These are phyloP conservation scores for Callimorpha dominula DNA, from an alignment of 2,888 invertebrate genomes.

Conservation along the genomic window DNA sequence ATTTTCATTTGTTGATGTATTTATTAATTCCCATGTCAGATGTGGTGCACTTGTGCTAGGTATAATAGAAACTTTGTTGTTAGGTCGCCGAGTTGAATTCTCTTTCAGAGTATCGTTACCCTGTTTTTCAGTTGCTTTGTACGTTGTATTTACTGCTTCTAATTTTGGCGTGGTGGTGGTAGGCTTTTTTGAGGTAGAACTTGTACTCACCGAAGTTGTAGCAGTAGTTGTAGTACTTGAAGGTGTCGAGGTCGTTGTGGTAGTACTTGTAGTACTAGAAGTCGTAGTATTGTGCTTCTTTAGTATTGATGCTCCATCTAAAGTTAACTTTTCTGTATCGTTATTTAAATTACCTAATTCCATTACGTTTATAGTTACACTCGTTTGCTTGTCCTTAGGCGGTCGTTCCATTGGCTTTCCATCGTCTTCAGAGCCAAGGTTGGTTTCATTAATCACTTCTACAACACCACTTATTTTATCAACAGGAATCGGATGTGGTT, in stretches of 20 bases:
- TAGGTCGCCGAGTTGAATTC: slow-evolving; percentile 76
- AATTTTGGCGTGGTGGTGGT: slow-evolving; percentile 40
- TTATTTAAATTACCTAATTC: slow-evolving; percentile 72
- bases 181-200: slow-evolving; percentile 36
- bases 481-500: slow-evolving; percentile 90
- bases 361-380: slow-evolving; percentile 76
- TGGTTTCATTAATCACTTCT: slow-evolving; percentile 63
- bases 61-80: slow-evolving; percentile 82
- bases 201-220: slow-evolving; percentile 46
- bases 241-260: slow-evolving; percentile 25
- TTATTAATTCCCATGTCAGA: slow-evolving; percentile 87
- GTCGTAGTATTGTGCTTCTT: slow-evolving; percentile 69
- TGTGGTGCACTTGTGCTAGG: slow-evolving; percentile 76
- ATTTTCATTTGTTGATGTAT: slow-evolving; percentile 81
- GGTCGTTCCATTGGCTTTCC: slow-evolving; percentile 79
- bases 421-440: slow-evolving; percentile 67
- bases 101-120: slow-evolving; percentile 62
- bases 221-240: slow-evolving; percentile 49
- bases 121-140: slow-evolving; percentile 40
- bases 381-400: slow-evolving; percentile 82
- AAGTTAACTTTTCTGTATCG: slow-evolving; percentile 74
- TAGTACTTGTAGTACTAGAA: slow-evolving; percentile 43
- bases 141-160: slow-evolving; percentile 44
- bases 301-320: slow-evolving; percentile 81
- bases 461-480: slow-evolving; percentile 87